Percentiles rank a stretch among this genome's conserved stretches.
These are phyloP conservation scores for Pyrocoelia pectoralis DNA, from an alignment of 2,888 invertebrate genomes.

Conservation along the genomic window DNA sequence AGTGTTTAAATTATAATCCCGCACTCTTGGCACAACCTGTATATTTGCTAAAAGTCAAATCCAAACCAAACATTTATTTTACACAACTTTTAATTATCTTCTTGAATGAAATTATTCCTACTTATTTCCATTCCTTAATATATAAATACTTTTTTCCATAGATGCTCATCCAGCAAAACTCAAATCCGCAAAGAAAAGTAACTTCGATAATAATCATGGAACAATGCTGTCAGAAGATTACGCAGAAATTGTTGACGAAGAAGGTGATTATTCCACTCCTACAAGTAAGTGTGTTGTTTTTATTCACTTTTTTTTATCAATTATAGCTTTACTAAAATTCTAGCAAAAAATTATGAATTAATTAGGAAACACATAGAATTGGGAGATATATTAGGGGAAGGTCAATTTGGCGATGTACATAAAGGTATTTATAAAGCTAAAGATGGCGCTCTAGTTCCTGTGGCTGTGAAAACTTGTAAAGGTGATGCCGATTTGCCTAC, in stretches of 20 bases:
- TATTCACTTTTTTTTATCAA: not conserved
- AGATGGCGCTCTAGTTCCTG: slow-evolving; percentile 73
- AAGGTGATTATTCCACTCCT: slow-evolving; percentile 95
- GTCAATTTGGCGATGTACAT: slow-evolving; percentile 98
- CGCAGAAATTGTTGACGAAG: slow-evolving; percentile 92
- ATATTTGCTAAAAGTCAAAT: too few species aligned
- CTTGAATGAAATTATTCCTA: too few species aligned
- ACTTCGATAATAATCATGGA: slow-evolving; percentile 65
- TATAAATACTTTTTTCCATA: slow-evolving; percentile 45
- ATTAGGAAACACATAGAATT: slow-evolving; percentile 86
- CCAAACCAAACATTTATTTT: too few species aligned
- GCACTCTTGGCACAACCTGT: too few species aligned
- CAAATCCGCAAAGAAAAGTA: slow-evolving; percentile 58
- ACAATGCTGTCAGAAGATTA: slow-evolving; percentile 89
- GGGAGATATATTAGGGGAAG: slow-evolving; percentile 94
- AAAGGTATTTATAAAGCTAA: slow-evolving; percentile 78
- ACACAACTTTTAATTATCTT: too few species aligned
- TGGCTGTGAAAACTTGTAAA: slow-evolving; percentile 98
- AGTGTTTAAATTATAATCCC: too few species aligned
- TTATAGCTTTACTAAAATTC: slow-evolving; percentile 46
- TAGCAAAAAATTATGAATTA: slow-evolving; percentile 91
- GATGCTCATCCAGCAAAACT: slow-evolving; percentile 63
- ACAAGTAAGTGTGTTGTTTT: slow-evolving; percentile 72
- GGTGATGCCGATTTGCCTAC: slow-evolving; percentile 89
- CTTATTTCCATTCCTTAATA: too few species aligned